These are phyloP conservation scores for Heteractis magnifica DNA, from an alignment of 92 coral and sea anemone genomes.

Conservation along the genomic window DNA sequence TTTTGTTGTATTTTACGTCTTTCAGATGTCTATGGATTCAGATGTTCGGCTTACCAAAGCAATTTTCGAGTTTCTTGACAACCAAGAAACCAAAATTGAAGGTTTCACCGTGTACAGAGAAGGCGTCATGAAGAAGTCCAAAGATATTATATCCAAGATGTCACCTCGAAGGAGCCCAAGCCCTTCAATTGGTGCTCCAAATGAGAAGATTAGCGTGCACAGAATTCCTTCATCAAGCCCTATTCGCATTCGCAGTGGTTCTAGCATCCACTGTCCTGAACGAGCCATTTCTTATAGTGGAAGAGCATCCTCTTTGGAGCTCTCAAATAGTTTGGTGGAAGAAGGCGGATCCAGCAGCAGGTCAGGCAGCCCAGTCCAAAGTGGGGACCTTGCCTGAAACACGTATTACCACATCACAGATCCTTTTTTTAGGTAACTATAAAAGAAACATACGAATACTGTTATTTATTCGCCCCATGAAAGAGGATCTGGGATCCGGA, in stretches of 20 bases:
- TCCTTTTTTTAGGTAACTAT: too few relatives aligned
- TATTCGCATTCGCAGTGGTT: not conserved
- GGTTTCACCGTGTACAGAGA: not conserved
- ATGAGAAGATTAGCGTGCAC: not conserved
- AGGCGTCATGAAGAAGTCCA: not conserved
- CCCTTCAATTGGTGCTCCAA: not conserved
- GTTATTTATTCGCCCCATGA: too few relatives aligned
- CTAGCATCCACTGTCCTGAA: not conserved
- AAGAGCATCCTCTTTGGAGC: not conserved
- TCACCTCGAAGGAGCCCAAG: not conserved
- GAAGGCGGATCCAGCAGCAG: not conserved
- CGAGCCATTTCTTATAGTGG: not conserved
- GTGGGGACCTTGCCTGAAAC: too few relatives aligned
- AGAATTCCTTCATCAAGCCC: not conserved
- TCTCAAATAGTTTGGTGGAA: not conserved
- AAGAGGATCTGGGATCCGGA: too few relatives aligned
- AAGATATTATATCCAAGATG: not conserved
- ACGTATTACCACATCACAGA: not conserved
- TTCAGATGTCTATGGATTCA: conserved; percentile 2
- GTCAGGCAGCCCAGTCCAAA: not conserved
- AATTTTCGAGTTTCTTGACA: not conserved
- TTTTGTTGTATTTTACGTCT: not conserved
- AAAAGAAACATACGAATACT: too few relatives aligned
- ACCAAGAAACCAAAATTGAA: conserved; percentile 1
- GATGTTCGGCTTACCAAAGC: not conserved